Percentiles rank a stretch among this genome's conserved stretches.
These are phyloP conservation scores for Apis mellifera DNA, from an alignment of 1,140 invertebrate genomes.

Conservation along the genomic window DNA sequence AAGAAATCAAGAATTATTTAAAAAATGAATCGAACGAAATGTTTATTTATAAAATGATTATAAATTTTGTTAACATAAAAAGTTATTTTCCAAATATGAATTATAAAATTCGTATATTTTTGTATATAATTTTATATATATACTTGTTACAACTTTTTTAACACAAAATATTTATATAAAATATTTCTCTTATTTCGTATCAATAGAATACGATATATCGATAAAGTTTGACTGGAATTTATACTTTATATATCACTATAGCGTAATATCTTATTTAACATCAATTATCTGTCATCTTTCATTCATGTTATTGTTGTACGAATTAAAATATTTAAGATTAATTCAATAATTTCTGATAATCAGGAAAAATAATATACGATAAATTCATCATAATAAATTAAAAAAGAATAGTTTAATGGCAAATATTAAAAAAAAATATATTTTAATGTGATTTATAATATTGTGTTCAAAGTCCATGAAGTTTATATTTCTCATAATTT, in stretches of 20 bases:
- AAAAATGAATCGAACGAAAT: no score
- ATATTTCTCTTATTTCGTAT: no score
- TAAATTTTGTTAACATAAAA: no score
- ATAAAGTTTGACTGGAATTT: not conserved
- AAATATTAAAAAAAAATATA: no score
- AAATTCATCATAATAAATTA: not conserved
- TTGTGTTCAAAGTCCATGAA: not conserved
- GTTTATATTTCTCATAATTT: no score
- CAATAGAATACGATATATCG: no score
- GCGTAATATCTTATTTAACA: not conserved
- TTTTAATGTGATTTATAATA: no score
- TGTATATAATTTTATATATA: no score
- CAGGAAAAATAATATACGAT: not conserved
- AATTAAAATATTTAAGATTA: conserved; percentile 6
- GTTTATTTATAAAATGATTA: not conserved
- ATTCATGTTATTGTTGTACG: not conserved
- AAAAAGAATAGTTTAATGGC: not conserved
- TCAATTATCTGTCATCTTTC: not conserved
- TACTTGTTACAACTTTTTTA: no score
- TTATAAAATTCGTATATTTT: not conserved
- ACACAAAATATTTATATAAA: no score
- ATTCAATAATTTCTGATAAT: not conserved
- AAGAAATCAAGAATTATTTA: no score
- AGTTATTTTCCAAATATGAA: no score
- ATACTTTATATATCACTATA: not conserved